Evolutionary conservation across 1,140 invertebrate genomes (phyloP).

Genomic region (Protaetia brevitarsis): DNA sequence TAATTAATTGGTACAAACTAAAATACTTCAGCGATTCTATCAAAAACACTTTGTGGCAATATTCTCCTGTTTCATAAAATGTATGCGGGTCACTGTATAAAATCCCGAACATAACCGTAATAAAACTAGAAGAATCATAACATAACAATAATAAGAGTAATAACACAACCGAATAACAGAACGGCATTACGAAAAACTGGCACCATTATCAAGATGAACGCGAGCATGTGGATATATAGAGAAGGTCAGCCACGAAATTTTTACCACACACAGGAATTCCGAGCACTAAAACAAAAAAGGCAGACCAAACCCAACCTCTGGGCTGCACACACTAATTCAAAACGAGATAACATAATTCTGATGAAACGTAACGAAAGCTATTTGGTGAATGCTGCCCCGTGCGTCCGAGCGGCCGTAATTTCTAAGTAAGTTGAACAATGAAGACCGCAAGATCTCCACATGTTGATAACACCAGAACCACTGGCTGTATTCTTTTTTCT

Average conservation of each 20-base stretch:
- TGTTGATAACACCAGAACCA: background rate
- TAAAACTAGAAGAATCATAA: no score
- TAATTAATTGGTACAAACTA: no score
- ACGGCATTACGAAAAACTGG: no score
- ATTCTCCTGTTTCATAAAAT: no score
- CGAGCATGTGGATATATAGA: background rate
- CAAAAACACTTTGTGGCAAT: no score
- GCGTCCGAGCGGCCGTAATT: background rate
- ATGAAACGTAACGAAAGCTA: slow-evolving; percentile 18
- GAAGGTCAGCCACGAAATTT: slow-evolving; percentile 10
- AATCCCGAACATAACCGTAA: no score
- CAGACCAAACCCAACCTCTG: background rate
- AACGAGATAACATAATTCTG: slow-evolving; percentile 14
- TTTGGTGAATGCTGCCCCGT: slow-evolving; percentile 10
- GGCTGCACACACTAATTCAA: slow-evolving; percentile 4
- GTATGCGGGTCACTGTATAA: no score
- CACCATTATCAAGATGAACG: slow-evolving; percentile 16
- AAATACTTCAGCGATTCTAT: no score
- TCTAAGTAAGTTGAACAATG: slow-evolving; percentile 18
- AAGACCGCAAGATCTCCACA: slow-evolving; percentile 10
- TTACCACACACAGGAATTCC: slow-evolving; percentile 14
- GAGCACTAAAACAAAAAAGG: background rate
- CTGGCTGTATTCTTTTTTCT: slow-evolving; percentile 5
- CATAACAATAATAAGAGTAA: no score
- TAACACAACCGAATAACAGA: no score